Percentiles rank a stretch among this genome's conserved stretches.
Evolutionary conservation across 2,888 invertebrate species (phyloP).

Genomic region (Abrostola triplasia): DNA sequence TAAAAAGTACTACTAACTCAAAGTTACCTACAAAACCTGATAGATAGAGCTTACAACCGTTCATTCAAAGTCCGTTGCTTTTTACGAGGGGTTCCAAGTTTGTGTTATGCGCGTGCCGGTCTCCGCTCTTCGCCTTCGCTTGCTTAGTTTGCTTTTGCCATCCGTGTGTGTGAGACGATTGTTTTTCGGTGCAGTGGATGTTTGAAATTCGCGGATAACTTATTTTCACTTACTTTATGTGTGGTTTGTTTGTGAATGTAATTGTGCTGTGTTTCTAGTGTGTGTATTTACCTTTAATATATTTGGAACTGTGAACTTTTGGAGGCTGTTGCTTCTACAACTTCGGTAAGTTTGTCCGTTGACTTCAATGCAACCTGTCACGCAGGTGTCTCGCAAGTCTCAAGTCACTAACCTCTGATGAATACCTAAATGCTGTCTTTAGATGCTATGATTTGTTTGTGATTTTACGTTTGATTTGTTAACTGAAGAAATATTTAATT

Average conservation of each 20-base stretch:
- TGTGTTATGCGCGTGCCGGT: slow-evolving; percentile 29
- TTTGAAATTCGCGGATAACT: slow-evolving; percentile 80
- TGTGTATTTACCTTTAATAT: slow-evolving; percentile 52
- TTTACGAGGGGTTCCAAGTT: slow-evolving; percentile 48
- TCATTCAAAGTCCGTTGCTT: slow-evolving; percentile 27
- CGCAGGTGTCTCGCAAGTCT: slow-evolving; percentile 84
- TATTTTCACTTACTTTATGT: slow-evolving; percentile 70
- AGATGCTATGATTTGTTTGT: slow-evolving; percentile 33
- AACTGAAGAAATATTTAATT: no score
- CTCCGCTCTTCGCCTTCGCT: slow-evolving; percentile 22
- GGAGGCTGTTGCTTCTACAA: slow-evolving; percentile 60
- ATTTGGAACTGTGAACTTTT: slow-evolving; percentile 57
- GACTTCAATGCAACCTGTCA: slow-evolving; percentile 83
- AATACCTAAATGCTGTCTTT: slow-evolving; percentile 62
- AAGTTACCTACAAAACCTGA: neutral
- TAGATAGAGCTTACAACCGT: slow-evolving; percentile 33
- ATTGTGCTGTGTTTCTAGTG: slow-evolving; percentile 67
- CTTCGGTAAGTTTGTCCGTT: slow-evolving; percentile 75
- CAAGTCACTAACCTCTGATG: slow-evolving; percentile 83
- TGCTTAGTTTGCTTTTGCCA: slow-evolving; percentile 75
- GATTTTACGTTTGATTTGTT: slow-evolving; percentile 9
- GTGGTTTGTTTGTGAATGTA: slow-evolving; percentile 68
- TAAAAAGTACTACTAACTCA: neutral
- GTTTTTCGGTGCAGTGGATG: slow-evolving; percentile 59
- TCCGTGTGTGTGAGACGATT: slow-evolving; percentile 63